Base-by-base conservation (phyloP, 64 coral and sea anemone genomes). In the Pocillopora verrucosa region DNA sequence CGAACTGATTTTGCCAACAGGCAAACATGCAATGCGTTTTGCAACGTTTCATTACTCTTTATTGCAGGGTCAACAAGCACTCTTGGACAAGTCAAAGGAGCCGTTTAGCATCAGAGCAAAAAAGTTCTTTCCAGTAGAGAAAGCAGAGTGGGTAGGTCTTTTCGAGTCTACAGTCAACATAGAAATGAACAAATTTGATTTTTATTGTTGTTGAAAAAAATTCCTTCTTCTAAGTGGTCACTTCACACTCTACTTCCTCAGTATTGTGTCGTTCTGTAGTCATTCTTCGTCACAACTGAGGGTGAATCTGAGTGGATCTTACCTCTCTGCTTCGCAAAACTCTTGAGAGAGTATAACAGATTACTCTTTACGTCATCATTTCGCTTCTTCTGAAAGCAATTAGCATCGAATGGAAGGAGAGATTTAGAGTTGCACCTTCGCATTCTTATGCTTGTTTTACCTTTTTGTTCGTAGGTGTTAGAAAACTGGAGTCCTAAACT, bases 101-200 rank as follows among this genome's bases (percentile, higher is more conserved):
- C 97, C 97, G 12, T 99, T 99, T 51, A 99, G 97, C 69, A 99
- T 99, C 78, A 57, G 97, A 80, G 94, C 91, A 12, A 99, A 99
- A 85, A 91, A 95, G 58, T 99, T 99, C 63, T 99, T 99, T 85
- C 88, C 91, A 59, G 84, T 99, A 10, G 97, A 99, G n/a, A 99
- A 95, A 88, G 57, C 97, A 38, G 88, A 84, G 34, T 99, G 94
- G 93, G 97, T 99, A 63, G 73, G 94, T 86, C 73, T 19, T 61
- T 24, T 77, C 41, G 41, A 30, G 10, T 51, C 73, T 14, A 11
- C 26, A 62, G 11, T 73, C 56, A 86, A 37, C 30, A 22, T 38
- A 17, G 10, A 6, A 4, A n/a, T 77, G 16, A 34, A 59, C 7
- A 56, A 25, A 9, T 19, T 20, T 61, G 5, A n/a, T 61, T 16